phyloP scores from a whole-genome alignment of 2,888 invertebrate species.

The Dolomedes plantarius region DNA sequence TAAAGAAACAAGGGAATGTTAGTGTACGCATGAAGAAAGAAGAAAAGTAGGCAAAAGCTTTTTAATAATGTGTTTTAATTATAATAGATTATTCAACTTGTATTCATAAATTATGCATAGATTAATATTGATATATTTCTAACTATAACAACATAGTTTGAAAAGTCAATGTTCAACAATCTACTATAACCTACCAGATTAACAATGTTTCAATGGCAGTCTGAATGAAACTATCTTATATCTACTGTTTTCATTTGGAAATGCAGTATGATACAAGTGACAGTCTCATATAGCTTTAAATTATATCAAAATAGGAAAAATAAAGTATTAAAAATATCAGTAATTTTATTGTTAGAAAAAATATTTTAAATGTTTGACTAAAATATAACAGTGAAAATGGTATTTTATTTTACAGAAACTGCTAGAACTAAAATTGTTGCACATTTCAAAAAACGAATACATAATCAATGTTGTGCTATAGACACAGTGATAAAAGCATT shows the following conservation, averaged over 20 bases:
- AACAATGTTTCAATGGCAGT: not conserved
- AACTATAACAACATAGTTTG: conserved; percentile 22
- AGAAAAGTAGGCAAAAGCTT: not conserved
- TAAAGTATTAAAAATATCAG: not conserved
- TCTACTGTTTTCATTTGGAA: not conserved
- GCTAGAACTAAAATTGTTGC: too few relatives aligned
- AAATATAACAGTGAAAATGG: too few relatives aligned
- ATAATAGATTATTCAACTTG: conserved; percentile 11
- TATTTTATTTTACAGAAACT: too few relatives aligned
- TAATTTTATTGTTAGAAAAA: too few relatives aligned
- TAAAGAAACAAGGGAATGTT: too few relatives aligned
- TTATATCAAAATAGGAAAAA: not conserved
- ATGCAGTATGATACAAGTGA: not conserved
- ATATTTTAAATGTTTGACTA: too few relatives aligned
- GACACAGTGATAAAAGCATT: too few relatives aligned
- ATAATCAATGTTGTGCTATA: too few relatives aligned
- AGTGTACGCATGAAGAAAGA: not conserved
- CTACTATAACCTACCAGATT: conserved; percentile 2
- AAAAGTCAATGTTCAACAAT: conserved; percentile 23
- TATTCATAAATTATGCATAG: conserved; percentile 24
- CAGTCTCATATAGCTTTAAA: not conserved
- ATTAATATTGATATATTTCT: conserved; percentile 12
- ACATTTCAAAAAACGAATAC: too few relatives aligned
- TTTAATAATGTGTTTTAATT: conserved; percentile 16
- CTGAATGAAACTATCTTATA: not conserved